Evolutionary conservation across 2,888 invertebrate species (phyloP), one percentile per base, ranked within the genome.

Genomic region (Argyresthia albistria): DNA sequence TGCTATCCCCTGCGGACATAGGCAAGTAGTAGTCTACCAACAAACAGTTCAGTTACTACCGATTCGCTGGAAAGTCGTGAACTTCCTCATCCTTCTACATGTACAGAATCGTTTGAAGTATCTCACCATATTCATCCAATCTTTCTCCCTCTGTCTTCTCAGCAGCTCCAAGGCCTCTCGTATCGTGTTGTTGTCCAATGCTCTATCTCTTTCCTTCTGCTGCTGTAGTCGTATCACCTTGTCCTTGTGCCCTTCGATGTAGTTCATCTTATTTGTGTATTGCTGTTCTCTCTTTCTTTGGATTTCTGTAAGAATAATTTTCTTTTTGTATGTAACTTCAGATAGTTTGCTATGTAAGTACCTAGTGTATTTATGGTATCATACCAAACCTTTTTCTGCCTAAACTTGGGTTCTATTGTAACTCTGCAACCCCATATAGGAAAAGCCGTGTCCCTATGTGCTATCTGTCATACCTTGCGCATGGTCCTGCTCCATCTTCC

Each of bases 401-500:
- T 25, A 25, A 25, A 25, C 25, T 2, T 25, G 25, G 25, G 25
- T 6, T 4, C 25, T 4, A 6, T 6, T 25, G 25, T 25, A 6
- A 2, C 25, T 25, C 25, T 25, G 25, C n/a, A n/a, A n/a, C n/a
- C 25, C 25, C 25, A 4, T 25, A 25, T 25, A 6, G 25, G 3
- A 25, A 2, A 25, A 25, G 3, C 3, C 25, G 25, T 25, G 25
- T 4, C 25, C 3, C 6, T 25, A 25, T 25, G 25, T 25, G 25
- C 25, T 25, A 6, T 25, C 3, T 25, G 25, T 43, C 25, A 9
- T 62, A 84, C 86, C 80, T 51, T 80, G 73, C 58, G 65, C 74
- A 64, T 84, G 74, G 57, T 86, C 86, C 53, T 73, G 65, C 55
- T 82, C 83, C 80, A 87, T 80, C 57, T 73, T 82, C 62, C 70